Conservation (phyloP, 2,888 invertebrate species). For the Diogma glabrata region DNA sequence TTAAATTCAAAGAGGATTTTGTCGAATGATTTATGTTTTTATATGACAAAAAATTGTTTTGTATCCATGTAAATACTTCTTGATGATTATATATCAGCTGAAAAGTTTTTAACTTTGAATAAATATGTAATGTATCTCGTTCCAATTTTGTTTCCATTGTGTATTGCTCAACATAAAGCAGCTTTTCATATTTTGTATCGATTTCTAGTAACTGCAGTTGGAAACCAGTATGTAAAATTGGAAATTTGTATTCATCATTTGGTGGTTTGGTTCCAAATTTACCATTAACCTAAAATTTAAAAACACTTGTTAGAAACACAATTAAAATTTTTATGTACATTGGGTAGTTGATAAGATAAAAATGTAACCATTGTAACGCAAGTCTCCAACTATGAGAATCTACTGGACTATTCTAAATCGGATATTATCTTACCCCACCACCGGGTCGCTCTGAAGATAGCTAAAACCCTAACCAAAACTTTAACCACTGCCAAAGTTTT, state of each 20-base stretch:
- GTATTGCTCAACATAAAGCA: conserved; percentile 43
- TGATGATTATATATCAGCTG: conserved; percentile 55
- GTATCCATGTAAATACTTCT: conserved; percentile 45
- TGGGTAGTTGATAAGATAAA: too few species aligned
- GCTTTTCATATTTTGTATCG: conserved; percentile 44
- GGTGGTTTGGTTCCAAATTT: conserved; percentile 42
- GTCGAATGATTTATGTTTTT: neutral
- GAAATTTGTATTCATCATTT: conserved; percentile 35
- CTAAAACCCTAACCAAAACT: too few species aligned
- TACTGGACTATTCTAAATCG: too few species aligned
- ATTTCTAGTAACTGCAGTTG: conserved; percentile 52
- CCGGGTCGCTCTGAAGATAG: too few species aligned
- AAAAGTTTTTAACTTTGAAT: conserved; percentile 56
- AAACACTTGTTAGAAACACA: too few species aligned
- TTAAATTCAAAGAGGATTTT: neutral
- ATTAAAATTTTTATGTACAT: too few species aligned
- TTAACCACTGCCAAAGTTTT: too few species aligned
- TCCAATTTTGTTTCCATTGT: conserved; percentile 55
- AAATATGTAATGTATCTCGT: conserved; percentile 51
- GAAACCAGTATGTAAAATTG: conserved; percentile 50
- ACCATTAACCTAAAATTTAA: conserved; percentile 41
- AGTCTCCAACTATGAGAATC: too few species aligned
- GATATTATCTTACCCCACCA: too few species aligned
- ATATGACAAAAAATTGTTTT: conserved; percentile 41
- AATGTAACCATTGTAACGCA: too few species aligned